Conservation (phyloP, 2,797 vertebrate genomes). For the Mycteria americana region DNA sequence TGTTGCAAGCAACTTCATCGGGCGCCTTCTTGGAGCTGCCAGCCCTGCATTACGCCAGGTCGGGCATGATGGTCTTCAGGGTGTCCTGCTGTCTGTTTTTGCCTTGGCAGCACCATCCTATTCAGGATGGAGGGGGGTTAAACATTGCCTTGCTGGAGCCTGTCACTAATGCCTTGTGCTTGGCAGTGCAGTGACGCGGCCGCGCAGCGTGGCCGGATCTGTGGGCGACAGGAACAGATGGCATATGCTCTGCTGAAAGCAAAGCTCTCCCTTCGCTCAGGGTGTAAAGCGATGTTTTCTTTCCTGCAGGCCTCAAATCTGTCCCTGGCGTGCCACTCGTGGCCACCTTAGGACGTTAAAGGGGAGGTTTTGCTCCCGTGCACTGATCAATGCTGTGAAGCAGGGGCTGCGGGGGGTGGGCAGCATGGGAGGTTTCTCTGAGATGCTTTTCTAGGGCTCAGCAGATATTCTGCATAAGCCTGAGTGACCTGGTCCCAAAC, state of each 20-base stretch:
- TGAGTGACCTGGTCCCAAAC: not conserved
- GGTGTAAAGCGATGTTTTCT: not conserved
- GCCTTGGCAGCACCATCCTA: not conserved
- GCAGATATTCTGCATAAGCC: not conserved
- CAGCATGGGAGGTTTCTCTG: not conserved
- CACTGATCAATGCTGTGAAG: not conserved
- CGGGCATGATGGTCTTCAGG: not conserved
- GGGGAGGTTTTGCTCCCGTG: not conserved
- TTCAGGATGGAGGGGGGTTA: not conserved
- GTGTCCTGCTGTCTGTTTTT: not conserved
- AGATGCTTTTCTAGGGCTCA: not conserved
- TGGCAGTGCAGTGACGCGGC: not conserved
- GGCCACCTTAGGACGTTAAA: not conserved
- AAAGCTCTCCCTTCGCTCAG: not conserved
- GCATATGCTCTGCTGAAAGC: conserved; percentile 12
- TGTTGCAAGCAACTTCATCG: not conserved
- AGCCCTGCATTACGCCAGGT: rapidly evolving
- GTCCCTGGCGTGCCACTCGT: not conserved
- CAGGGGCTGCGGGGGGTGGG: rapidly evolving
- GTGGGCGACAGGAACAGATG: conserved; percentile 45
- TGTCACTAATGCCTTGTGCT: not conserved
- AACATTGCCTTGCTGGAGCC: not conserved
- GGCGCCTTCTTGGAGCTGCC: not conserved
- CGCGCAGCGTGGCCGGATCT: not conserved
- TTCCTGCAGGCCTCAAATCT: not conserved